Base-by-base conservation (phyloP, 1,140 invertebrate species). In the Plodia interpunctella region DNA sequence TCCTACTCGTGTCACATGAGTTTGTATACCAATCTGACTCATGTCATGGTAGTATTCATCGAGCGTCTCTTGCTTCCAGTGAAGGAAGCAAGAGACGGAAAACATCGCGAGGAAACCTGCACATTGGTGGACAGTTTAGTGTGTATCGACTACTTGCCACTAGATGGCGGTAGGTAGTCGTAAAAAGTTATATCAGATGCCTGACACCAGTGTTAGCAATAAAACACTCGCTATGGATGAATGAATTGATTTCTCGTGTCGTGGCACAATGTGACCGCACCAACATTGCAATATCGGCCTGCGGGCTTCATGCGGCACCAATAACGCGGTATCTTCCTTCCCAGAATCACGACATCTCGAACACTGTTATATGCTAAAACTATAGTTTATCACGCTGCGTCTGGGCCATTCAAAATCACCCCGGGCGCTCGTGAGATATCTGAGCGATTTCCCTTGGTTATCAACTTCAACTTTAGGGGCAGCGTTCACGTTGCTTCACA, bases 301-400 rank as follows among this genome's bases (percentile, higher is more conserved):
- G 51, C 20, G 51, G 51, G 19, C 51, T 15, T 25, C 51, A 25
- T 53, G 51, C 21, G 21, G 20, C 21, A 28, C 51, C 51, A 53
- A 53, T 53, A 53, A 53, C 51, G 51, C 51, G 21, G 51, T 53
- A 53, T 53, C 51, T 53, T 53, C 51, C 49, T 18, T 51, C 49
- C 17, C 49, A 2, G 49, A 18, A 53, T 53, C 51, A 53, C 51
- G 51, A 53, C 51, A 53, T 53, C 51, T 25, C 51, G 13, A 20
- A 25, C n/a, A 53, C 51, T 53, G 51, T 53, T 53, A 53, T 53
- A 51, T 25, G 51, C 51, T 53, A 25, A 53, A 53, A 53, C 51
- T 44, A 44, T 44, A 44, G 38, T 44, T 44, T 44, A 44, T 44
- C 13, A 15, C 38, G 38, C 38, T 44, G 38, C 8, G 38, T 2